Evolutionary conservation across 2,888 invertebrate species (phyloP).

Genomic region (Ischnura elegans): DNA sequence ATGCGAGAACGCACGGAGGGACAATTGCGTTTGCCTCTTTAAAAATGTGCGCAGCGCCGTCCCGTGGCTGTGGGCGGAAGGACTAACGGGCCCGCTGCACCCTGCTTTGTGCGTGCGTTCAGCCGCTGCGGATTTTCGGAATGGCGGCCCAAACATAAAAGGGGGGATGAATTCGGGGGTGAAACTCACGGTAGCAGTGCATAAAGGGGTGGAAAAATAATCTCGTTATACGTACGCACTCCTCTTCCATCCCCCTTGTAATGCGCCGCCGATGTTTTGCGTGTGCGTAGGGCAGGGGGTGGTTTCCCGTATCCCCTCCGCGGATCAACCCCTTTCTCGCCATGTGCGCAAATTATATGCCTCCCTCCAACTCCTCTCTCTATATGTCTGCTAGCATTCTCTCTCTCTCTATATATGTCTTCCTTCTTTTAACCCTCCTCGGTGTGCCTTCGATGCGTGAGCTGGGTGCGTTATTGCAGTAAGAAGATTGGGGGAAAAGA

Average conservation of each 20-base stretch:
- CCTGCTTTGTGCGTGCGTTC: constrained; percentile 37
- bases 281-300: no score
- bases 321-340: no score
- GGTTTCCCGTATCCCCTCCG: no score
- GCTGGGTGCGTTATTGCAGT: constrained; percentile 49
- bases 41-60: background rate
- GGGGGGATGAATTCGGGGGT: background rate
- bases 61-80: no score
- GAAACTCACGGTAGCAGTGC: constrained; percentile 27
- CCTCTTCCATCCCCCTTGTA: background rate
- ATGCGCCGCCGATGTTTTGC: no score
- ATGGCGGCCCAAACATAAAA: constrained; percentile 58
- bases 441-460: constrained; percentile 33
- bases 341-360: background rate
- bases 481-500: background rate
- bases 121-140: constrained; percentile 48
- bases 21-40: constrained; percentile 19
- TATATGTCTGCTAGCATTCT: background rate
- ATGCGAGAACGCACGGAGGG: background rate
- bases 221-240: constrained; percentile 21
- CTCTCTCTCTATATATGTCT: background rate
- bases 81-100: constrained; percentile 7
- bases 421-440: background rate
- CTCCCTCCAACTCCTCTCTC: background rate
- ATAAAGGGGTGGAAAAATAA: constrained; percentile 67